Conservation (phyloP, 2,113 vertebrate species). For the Spilogale gracilis region DNA sequence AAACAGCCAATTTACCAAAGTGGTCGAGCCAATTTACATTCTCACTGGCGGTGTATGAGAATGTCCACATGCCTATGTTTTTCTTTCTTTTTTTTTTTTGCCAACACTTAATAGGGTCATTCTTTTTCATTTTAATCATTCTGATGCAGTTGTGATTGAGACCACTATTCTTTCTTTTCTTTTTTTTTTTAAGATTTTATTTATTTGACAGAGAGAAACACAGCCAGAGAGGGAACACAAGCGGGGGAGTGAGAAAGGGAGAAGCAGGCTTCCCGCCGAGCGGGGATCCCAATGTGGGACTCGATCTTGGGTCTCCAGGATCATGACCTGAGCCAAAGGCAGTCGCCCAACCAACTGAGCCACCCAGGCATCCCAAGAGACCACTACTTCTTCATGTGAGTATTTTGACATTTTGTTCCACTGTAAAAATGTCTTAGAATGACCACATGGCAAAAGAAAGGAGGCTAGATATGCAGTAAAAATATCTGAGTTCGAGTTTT, state of each 20-base stretch:
- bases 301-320: too few relatives aligned
- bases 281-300: too few relatives aligned
- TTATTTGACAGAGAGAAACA: too few relatives aligned
- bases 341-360: too few relatives aligned
- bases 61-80: background rate
- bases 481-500: constrained; percentile 10
- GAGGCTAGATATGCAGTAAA: background rate
- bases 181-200: too few relatives aligned
- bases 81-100: background rate
- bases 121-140: constrained; percentile 24
- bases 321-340: too few relatives aligned
- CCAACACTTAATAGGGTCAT: background rate
- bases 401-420: background rate
- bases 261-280: too few relatives aligned
- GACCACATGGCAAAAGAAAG: background rate
- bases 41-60: background rate
- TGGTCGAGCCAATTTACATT: constrained; percentile 7
- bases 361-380: background rate
- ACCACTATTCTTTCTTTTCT: background rate
- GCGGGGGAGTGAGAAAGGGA: too few relatives aligned
- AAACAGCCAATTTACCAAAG: background rate
- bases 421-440: background rate
- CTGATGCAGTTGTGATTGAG: background rate
- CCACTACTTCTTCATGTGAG: background rate
- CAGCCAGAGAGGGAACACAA: too few relatives aligned